Base-by-base conservation (phyloP, 2,888 invertebrate genomes). In the Pyrochroa serraticornis region DNA sequence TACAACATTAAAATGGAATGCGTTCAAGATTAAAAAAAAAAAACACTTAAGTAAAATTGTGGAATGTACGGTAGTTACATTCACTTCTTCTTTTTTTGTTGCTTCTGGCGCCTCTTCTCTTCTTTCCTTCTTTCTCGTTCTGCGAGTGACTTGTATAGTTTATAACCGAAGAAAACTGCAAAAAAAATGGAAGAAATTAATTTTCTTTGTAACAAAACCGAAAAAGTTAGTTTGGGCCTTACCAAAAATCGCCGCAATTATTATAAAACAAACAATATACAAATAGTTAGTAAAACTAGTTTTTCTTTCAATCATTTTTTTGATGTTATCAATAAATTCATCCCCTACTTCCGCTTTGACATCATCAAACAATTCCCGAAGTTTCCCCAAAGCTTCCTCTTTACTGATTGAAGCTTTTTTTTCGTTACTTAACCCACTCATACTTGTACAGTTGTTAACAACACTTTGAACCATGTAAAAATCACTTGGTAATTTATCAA, bases 161-260 rank as follows among this genome's bases (percentile, higher is more conserved):
- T 93, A 82, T 91, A 93, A 60, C 91, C 90, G 80, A 94, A 92
- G 81, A 93, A 91, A 59, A 88, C 94, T 94, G 85, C 6, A 87
- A 88, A 71, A 72, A 72, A 63, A 68, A 64, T 61, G 45, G 44
- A 52, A 46, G 44, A 47, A 36, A 35, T 31, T 8, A 42, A 10
- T 13, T 10, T 41, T 31, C 6, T 7, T 3, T 3, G 6, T 9
- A 49, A 9, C 41, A 9, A 30, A 33, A 14, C 41, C n/a, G 10
- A 5, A 43, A 1, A 13, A 14, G 8, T 8, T 35, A 12, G 0
- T 9, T 48, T 6, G 13, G 22, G 6, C 22, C 46, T 57, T 36
- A 57, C 57, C 57, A 35, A 50, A 36, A 9, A 50, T 13, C 9
- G 33, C 3, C 22, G 50, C 13, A 1, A 51, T 12, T 13, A 50